These are phyloP conservation scores for Drosophila fungiperda DNA, from an alignment of 2,888 invertebrate genomes.

Conservation along the genomic window DNA sequence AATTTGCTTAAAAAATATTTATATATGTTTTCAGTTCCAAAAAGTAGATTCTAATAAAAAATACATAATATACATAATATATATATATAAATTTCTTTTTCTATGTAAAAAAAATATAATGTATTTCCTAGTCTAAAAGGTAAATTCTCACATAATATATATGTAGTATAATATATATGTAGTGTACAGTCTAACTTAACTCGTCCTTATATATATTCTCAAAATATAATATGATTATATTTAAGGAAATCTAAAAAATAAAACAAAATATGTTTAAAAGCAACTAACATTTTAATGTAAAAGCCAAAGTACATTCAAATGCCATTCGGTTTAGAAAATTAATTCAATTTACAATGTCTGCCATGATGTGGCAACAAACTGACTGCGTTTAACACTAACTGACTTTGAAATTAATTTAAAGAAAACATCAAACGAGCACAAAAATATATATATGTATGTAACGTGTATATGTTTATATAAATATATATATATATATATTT, in stretches of 20 bases:
- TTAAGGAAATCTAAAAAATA: background rate
- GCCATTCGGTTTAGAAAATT: slow-evolving; percentile 15
- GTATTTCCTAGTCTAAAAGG: background rate
- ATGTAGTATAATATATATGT: background rate
- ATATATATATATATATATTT: background rate
- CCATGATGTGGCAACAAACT: slow-evolving; percentile 26
- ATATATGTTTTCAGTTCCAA: background rate
- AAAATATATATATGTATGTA: background rate
- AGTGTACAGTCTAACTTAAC: background rate
- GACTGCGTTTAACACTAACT: slow-evolving; percentile 35
- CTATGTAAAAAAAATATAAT: background rate
- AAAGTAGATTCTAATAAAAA: background rate
- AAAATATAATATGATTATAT: background rate
- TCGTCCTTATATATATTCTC: background rate
- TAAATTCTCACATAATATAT: no score
- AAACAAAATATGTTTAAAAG: background rate
- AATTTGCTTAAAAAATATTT: background rate
- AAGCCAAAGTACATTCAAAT: background rate
- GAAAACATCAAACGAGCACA: slow-evolving; percentile 57
- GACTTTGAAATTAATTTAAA: slow-evolving; percentile 60
- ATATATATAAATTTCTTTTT: background rate
- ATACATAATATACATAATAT: background rate
- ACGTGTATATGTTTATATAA: background rate
- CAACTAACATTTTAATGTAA: background rate
- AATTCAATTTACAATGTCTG: slow-evolving; percentile 17